Base-by-base conservation (phyloP, 2,888 invertebrate genomes). In the Hydropsyche betteni region DNA sequence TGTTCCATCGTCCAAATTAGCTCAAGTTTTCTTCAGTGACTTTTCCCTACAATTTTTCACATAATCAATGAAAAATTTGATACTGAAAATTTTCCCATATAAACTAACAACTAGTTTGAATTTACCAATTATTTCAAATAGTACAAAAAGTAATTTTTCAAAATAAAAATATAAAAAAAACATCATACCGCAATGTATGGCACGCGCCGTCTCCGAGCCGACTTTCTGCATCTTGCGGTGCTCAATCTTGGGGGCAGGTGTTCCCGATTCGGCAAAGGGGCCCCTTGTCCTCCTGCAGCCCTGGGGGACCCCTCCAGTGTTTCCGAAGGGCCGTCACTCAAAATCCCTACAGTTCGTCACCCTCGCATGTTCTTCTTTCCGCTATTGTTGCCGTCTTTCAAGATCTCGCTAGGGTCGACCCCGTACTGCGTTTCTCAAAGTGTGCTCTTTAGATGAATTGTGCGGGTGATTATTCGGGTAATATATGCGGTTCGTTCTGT, bases 241-340 rank as follows among this genome's bases (percentile, higher is more conserved):
- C 70, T 53, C 55, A 72, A 61, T 33, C 38, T 53, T 34, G 38
- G 38, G 58, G 72, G 72, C 72, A 72, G 72, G 72, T 72, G 72
- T 72, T 38, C 38, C 72, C n/a, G 34, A 36, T 69, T 44, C 8
- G 50, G 50, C 44, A 38, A 16, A 34, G 38, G 58, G 58, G 72
- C 64, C 64, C 64, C 34, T 64, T n/a, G n/a, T 55, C 16, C 14
- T 53, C 12, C 6, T 55, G 6, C 55, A 6, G 8, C 51, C 10
- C 51, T 24, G 2, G 8, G 51, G 51, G 6, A 61, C 24, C 61
- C 68, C 38, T 38, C 34, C 68, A 44, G 38, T 10, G 34, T 55
- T 33, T 34, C 71, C n/a, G 16, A 61, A 61, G 33, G 14, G 16
- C 24, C 34, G 71, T 71, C 71, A 71, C 71, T 71, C 53, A 71